phyloP scores from a whole-genome alignment of 2,797 vertebrate genomes.

The Sebastolobus altivelis region DNA sequence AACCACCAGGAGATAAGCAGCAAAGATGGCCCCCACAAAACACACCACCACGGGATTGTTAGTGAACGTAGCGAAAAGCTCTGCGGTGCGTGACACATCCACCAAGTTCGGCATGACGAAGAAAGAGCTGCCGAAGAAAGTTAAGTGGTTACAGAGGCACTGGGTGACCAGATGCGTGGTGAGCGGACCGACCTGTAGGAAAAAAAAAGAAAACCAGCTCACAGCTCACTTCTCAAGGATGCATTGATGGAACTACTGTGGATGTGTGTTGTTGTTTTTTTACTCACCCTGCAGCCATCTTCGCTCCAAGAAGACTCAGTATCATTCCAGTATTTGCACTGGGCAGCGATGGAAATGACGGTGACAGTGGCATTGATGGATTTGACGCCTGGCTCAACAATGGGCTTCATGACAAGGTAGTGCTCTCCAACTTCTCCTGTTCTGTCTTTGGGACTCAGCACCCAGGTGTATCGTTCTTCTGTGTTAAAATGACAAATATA shows the following conservation, averaged over 20 bases:
- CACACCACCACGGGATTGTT: conserved; percentile 94
- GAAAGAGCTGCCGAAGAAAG: conserved; percentile 95
- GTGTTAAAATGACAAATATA: conserved; percentile 47
- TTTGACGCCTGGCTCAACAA: conserved; percentile 82
- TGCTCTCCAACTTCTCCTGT: conserved; percentile 86
- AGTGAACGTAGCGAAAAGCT: conserved; percentile 93
- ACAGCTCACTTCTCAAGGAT: not conserved
- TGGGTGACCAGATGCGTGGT: conserved; percentile 88
- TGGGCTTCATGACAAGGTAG: conserved; percentile 87
- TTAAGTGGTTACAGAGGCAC: conserved; percentile 95
- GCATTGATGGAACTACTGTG: not conserved
- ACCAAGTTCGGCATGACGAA: conserved; percentile 92
- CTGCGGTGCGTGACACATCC: conserved; percentile 88
- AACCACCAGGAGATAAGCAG: conserved; percentile 87
- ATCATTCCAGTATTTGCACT: conserved; percentile 95
- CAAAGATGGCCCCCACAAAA: conserved; percentile 91
- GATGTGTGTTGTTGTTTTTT: not conserved
- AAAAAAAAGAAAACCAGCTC: not conserved
- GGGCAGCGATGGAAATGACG: conserved; percentile 89
- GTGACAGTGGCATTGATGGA: conserved; percentile 82
- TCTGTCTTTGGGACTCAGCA: conserved; percentile 88
- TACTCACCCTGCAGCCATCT: conserved; percentile 90
- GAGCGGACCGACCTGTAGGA: conserved; percentile 90
- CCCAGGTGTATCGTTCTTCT: conserved; percentile 91
- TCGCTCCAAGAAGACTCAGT: conserved; percentile 88